Evolutionary conservation across 2,113 vertebrate genomes (phyloP).

Genomic region (Rhineura floridana): DNA sequence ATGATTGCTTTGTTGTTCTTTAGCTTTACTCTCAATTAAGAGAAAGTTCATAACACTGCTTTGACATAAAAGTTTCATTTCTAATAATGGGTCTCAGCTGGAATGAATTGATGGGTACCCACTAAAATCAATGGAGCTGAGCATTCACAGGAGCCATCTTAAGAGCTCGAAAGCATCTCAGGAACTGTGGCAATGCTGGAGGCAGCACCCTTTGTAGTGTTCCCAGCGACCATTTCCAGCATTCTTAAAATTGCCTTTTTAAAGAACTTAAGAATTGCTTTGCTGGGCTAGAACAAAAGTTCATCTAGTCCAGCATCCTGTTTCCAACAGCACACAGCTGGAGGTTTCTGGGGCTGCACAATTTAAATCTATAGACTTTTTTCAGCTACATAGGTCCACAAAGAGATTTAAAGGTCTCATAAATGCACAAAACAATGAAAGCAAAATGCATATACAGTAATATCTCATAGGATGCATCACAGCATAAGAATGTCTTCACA

Average conservation of each 20-base stretch:
- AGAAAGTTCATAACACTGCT: neutral
- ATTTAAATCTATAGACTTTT: neutral
- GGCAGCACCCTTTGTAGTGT: neutral
- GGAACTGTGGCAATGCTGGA: neutral
- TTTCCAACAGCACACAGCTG: too few species aligned
- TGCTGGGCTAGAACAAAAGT: neutral
- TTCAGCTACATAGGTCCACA: neutral
- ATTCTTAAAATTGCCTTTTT: neutral
- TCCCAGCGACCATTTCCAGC: neutral
- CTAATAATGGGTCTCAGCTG: neutral
- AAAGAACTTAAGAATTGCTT: neutral
- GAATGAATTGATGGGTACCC: conserved; percentile 3
- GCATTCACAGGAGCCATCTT: neutral
- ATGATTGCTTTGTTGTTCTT: too few species aligned
- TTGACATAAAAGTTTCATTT: neutral
- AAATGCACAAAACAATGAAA: neutral
- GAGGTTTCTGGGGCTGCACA: neutral
- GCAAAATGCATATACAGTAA: neutral
- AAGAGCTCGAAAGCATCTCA: neutral
- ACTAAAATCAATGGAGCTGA: conserved; percentile 1
- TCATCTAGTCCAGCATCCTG: neutral
- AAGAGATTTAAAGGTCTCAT: neutral
- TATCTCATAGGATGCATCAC: neutral
- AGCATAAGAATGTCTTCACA: neutral
- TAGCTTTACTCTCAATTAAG: neutral